Conservation (phyloP, 2,113 vertebrate genomes). For the Callopanchax toddi region DNA sequence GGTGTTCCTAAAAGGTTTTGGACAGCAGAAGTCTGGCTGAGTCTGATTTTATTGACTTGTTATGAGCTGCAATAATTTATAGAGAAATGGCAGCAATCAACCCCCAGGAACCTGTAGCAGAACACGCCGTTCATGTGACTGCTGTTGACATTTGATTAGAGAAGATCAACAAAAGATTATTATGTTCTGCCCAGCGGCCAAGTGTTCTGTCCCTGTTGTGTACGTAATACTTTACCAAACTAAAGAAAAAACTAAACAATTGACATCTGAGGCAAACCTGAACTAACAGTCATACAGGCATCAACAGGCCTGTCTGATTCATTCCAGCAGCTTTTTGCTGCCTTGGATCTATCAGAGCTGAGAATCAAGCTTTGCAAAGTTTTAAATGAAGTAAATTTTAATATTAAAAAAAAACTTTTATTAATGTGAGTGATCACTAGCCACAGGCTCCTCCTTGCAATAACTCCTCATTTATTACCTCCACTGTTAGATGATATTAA, state of each 20-base stretch:
- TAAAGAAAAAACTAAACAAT: background rate
- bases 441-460: background rate
- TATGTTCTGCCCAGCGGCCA: background rate
- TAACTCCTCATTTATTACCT: background rate
- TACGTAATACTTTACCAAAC: background rate
- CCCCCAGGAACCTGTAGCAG: background rate
- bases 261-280: background rate
- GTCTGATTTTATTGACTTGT: background rate
- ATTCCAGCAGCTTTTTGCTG: background rate
- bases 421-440: background rate
- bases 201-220: background rate
- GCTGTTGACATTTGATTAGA: background rate
- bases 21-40: background rate
- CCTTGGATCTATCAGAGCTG: background rate
- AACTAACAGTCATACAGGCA: background rate
- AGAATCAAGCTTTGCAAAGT: background rate
- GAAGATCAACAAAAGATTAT: background rate
- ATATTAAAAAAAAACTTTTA: background rate
- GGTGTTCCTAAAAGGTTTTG: background rate
- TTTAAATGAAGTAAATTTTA: background rate
- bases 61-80: background rate
- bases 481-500: background rate
- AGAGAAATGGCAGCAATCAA: conserved; percentile 8
- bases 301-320: conserved; percentile 7
- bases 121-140: background rate